Base-by-base conservation (phyloP, 53 echinoderm and acorn worm genomes). In the Holothuria leucospilota region DNA sequence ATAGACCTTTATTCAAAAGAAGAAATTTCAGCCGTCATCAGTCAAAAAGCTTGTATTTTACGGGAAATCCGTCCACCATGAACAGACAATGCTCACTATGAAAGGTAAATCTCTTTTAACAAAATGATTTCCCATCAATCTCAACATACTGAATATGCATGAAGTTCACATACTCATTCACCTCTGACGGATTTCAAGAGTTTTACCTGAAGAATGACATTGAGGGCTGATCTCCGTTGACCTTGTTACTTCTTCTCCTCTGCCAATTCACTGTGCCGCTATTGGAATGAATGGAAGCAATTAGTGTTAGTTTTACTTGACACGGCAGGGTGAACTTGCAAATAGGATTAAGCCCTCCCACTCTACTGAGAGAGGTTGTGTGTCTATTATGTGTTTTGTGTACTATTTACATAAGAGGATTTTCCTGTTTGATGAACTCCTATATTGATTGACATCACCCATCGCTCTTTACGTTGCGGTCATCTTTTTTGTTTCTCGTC, bases 331-430 rank as follows among this genome's bases (percentile, higher is more conserved):
- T 28, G 24, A 59, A 60, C 34, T 59, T 59, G 15, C 29, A 59
- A 80, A 80, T 80, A 60, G 80, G 80, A 80, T 80, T 80, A 59
- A 29, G 29, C 75, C 75, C 51, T 26, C 46, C 49, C 16, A 7
- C 72, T 72, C 38, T 41, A 16, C 11, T 30, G 72, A 39, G 46
- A 2, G 46, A 39, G 6, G 46, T 23, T 30, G 40, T 39, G 21
- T 68, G 34, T 29, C 68, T 34, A 20, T 68, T 25, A 29, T 15
- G 68, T 14, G 34, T 16, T 8, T 29, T 28, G 34, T 29, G 28
- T 34, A 15, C 28, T 34, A 38, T 72, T 72, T 39, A 41, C 20
- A 40, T n/a, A 39, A 46, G 72, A 72, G 18, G 56, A 56, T 56
- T 56, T 56, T 56, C 56, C 56, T 18, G 56, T 18, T 56, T 56